phyloP scores from a whole-genome alignment of 2,113 vertebrate species.

The Montifringilla adamsi region DNA sequence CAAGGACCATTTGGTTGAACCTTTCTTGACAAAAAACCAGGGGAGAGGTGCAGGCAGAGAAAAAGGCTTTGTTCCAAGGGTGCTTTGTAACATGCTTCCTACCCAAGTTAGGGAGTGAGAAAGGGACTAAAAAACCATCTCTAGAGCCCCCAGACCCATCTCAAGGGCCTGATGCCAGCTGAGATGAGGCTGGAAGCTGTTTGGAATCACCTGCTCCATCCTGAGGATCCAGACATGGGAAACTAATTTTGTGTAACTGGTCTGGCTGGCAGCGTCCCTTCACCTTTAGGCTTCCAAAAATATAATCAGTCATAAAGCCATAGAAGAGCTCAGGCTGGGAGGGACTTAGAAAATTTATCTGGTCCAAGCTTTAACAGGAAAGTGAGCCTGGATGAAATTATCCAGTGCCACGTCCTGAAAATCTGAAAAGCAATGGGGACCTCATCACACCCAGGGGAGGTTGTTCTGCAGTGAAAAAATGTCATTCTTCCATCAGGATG shows the following conservation, averaged over 20 bases:
- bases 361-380: background rate
- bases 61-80: background rate
- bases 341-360: background rate
- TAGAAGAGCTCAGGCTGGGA: background rate
- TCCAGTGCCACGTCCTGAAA: background rate
- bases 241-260: accelerated
- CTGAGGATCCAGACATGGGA: background rate
- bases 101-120: background rate
- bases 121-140: background rate
- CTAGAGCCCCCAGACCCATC: background rate
- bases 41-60: background rate
- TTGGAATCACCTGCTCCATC: background rate
- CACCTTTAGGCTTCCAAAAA: background rate
- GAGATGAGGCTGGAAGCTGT: background rate
- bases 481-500: background rate
- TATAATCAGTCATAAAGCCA: background rate
- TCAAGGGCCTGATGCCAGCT: background rate
- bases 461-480: background rate
- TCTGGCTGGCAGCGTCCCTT: background rate
- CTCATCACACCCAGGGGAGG: background rate
- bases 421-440: background rate
- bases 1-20: background rate
- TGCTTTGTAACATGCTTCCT: background rate
- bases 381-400: background rate
- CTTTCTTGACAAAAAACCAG: background rate